Evolutionary conservation across 2,797 vertebrate species (phyloP).

Genomic region (Hirundo rustica): DNA sequence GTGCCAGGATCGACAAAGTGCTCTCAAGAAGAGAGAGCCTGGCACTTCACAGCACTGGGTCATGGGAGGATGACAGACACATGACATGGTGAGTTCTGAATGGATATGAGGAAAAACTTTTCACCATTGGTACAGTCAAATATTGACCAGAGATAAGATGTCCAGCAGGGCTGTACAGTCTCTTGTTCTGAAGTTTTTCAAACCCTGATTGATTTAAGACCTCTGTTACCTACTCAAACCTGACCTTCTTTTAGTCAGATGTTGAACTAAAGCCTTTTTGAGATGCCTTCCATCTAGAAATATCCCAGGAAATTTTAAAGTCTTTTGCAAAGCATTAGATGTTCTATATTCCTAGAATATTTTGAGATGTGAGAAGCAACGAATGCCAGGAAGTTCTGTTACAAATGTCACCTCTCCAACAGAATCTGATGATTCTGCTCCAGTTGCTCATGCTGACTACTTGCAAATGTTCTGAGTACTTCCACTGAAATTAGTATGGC

Average conservation of each 20-base stretch:
- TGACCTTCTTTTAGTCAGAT: not conserved
- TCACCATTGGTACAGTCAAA: not conserved
- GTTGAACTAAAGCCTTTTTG: not conserved
- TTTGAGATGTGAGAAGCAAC: not conserved
- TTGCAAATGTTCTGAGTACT: not conserved
- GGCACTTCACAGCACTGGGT: not conserved
- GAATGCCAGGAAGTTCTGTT: not conserved
- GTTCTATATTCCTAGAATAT: not conserved
- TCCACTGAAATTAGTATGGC: not conserved
- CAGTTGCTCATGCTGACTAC: not conserved
- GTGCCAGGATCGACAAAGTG: not conserved
- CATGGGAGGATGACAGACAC: not conserved
- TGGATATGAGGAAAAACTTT: not conserved
- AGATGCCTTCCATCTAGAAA: not conserved
- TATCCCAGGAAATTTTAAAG: not conserved
- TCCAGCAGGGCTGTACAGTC: not conserved
- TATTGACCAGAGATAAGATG: not conserved
- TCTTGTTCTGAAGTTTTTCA: not conserved
- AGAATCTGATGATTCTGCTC: not conserved
- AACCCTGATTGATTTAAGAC: not conserved
- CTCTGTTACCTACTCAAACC: not conserved
- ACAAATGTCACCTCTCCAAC: not conserved
- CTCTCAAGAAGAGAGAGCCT: not conserved
- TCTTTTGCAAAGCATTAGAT: not conserved
- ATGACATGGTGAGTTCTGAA: not conserved